phyloP scores from a whole-genome alignment of 2,888 invertebrate genomes.

The Ditylenchus weischeri region DNA sequence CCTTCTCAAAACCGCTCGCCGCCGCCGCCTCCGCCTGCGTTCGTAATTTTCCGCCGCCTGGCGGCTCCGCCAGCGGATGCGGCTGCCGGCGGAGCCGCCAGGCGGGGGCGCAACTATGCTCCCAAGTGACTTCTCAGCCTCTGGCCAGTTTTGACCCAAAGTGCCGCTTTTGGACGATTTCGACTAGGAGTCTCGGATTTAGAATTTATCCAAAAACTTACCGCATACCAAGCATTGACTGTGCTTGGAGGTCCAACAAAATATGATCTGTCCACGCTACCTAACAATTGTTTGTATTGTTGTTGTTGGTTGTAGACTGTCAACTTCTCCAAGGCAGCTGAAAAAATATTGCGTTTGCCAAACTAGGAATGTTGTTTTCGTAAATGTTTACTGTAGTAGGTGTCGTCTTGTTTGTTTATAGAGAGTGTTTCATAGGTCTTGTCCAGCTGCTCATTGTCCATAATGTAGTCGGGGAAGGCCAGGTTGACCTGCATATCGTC shows the following conservation, averaged over 20 bases:
- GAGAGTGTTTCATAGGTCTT: constrained; percentile 32
- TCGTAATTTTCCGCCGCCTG: too few species aligned
- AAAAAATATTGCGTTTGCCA: constrained; percentile 26
- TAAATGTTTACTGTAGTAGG: not conserved
- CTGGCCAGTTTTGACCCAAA: too few species aligned
- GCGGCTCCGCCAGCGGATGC: too few species aligned
- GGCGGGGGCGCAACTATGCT: too few species aligned
- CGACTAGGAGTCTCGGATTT: too few species aligned
- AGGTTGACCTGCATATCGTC: constrained; percentile 26
- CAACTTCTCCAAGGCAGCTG: constrained; percentile 38
- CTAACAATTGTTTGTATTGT: constrained; percentile 39
- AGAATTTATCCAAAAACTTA: constrained; percentile 6
- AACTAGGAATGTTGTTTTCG: not conserved
- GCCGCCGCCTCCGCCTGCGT: too few species aligned
- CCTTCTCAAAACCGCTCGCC: too few species aligned
- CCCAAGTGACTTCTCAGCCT: too few species aligned
- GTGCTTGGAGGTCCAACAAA: constrained; percentile 50
- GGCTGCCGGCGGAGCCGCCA: too few species aligned
- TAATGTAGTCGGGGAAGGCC: constrained; percentile 47
- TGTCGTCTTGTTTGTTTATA: constrained; percentile 27
- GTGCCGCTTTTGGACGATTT: too few species aligned
- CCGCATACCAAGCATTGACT: constrained; percentile 51
- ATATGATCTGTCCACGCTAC: constrained; percentile 36
- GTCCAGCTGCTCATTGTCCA: constrained; percentile 31
- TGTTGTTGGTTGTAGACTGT: constrained; percentile 38